Evolutionary conservation across 1,140 invertebrate species (phyloP).

Genomic region (Orchesella cincta): DNA sequence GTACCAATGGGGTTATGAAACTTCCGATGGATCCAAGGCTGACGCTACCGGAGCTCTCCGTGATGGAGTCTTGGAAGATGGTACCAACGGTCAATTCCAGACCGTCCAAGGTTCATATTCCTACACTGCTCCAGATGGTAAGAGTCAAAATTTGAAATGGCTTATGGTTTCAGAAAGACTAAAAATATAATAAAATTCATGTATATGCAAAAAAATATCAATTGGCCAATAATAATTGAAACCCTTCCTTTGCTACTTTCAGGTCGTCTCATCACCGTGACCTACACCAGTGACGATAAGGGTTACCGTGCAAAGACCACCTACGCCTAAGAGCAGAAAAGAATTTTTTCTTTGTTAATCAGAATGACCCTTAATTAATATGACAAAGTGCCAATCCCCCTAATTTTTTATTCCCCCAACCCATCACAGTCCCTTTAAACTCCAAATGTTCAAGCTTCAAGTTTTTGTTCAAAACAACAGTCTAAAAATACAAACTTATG

Average conservation of each 20-base stretch:
- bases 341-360: too few relatives aligned
- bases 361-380: too few relatives aligned
- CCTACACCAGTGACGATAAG: slow-evolving; percentile 36
- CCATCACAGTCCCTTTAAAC: too few relatives aligned
- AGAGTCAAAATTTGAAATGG: background rate
- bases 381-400: too few relatives aligned
- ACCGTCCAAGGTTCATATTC: slow-evolving; percentile 30
- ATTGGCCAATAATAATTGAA: background rate
- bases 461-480: too few relatives aligned
- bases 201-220: background rate
- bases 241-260: background rate
- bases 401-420: too few relatives aligned
- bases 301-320: slow-evolving; percentile 41
- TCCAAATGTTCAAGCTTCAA: too few relatives aligned
- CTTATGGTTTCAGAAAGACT: background rate
- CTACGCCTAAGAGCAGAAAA: too few relatives aligned
- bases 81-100: slow-evolving; percentile 37
- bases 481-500: too few relatives aligned
- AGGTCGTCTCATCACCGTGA: slow-evolving; percentile 29
- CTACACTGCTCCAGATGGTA: slow-evolving; percentile 38
- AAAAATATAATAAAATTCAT: background rate
- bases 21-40: background rate
- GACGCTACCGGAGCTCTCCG: background rate
- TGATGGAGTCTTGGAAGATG: slow-evolving; percentile 22
- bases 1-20: slow-evolving; percentile 30